Percentiles rank a stretch among this genome's conserved stretches.
Evolutionary conservation across 1,140 invertebrate species (phyloP).

Genomic region (Drosophila obscura): DNA sequence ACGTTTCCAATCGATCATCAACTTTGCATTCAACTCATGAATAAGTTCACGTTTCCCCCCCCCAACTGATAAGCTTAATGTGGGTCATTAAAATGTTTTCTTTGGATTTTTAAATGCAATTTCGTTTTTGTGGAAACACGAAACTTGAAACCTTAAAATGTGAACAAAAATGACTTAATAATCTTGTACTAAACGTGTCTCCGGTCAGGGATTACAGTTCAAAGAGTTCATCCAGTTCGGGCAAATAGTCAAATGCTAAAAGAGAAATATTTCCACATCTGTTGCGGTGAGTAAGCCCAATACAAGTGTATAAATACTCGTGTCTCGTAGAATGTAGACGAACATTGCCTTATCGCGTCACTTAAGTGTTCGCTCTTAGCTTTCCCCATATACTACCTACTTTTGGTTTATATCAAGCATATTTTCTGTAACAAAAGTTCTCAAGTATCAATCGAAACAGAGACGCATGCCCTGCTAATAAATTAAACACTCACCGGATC

Average conservation of each 20-base stretch:
- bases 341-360: conserved; percentile 37
- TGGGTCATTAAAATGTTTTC: conserved; percentile 63
- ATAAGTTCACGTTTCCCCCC: conserved; percentile 59
- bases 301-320: not conserved
- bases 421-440: conserved; percentile 45
- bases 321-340: conserved; percentile 1
- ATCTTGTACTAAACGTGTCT: conserved; percentile 13
- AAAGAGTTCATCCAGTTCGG: conserved; percentile 19
- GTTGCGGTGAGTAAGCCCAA: not conserved
- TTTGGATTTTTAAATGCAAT: conserved; percentile 54
- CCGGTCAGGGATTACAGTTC: conserved; percentile 25
- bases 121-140: conserved; percentile 39
- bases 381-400: conserved; percentile 19
- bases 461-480: not conserved
- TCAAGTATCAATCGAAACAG: conserved; percentile 47
- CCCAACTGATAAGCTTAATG: conserved; percentile 65
- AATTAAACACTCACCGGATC: conserved; percentile 87
- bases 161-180: conserved; percentile 32
- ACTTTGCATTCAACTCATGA: conserved; percentile 55
- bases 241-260: conserved; percentile 10
- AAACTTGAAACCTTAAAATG: not conserved
- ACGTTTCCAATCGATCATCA: conserved; percentile 30
- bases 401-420: conserved; percentile 26
- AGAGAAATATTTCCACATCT: conserved; percentile 5
- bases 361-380: conserved; percentile 27